phyloP scores from a whole-genome alignment of 2,797 vertebrate species.

The Phoeniculus purpureus region DNA sequence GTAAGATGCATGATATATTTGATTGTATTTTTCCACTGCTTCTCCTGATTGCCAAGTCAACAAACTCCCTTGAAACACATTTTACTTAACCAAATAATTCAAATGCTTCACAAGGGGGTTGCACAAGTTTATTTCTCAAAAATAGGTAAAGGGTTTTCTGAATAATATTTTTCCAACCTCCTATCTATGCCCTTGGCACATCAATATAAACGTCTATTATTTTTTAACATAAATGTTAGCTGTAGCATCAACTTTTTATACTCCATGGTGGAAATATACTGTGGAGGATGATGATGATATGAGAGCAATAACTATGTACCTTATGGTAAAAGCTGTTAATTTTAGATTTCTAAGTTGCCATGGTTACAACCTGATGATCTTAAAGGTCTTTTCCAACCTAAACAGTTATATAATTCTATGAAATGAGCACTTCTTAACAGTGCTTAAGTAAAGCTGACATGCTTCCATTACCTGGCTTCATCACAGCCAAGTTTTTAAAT shows the following conservation, averaged over 20 bases:
- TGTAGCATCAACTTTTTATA: not conserved
- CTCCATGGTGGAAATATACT: not conserved
- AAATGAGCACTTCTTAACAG: not conserved
- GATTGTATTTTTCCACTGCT: not conserved
- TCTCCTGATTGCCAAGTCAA: not conserved
- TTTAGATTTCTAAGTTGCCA: not conserved
- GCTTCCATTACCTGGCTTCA: not conserved
- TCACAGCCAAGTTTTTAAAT: not conserved
- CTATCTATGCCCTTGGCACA: not conserved
- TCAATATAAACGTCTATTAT: not conserved
- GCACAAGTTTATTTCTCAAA: not conserved
- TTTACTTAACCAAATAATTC: not conserved
- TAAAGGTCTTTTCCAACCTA: no score
- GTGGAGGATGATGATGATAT: not conserved
- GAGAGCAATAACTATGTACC: not conserved
- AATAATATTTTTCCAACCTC: not conserved
- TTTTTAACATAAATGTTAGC: not conserved
- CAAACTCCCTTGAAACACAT: not conserved
- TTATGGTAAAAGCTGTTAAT: not conserved
- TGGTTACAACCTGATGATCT: not conserved
- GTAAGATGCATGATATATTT: not conserved
- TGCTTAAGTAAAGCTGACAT: not conserved
- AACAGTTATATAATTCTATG: no score
- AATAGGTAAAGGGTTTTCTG: not conserved
- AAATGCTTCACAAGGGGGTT: not conserved